Evolutionary conservation across 2,888 invertebrate species (phyloP).

Genomic region (Amiota communis): DNA sequence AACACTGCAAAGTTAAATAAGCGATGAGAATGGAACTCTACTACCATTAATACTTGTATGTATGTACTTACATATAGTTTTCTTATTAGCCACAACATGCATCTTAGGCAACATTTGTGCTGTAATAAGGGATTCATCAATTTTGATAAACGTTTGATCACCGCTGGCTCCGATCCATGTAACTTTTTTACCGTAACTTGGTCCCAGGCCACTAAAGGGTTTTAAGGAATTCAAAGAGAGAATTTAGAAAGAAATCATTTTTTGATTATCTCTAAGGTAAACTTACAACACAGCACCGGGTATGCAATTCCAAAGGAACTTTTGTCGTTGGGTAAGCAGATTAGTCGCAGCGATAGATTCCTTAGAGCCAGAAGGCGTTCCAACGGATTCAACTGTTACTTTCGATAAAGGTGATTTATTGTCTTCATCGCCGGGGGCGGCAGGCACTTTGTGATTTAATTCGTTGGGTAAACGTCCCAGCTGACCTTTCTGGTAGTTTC

Average conservation of each 20-base stretch:
- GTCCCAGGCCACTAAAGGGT: conserved; percentile 78
- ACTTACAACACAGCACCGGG: conserved; percentile 72
- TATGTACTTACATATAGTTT: conserved; percentile 82
- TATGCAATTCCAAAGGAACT: conserved; percentile 73
- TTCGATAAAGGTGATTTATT: background rate
- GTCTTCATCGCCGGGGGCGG: conserved; percentile 43
- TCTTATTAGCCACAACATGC: conserved; percentile 90
- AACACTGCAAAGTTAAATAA: conserved; percentile 77
- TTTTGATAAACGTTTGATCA: conserved; percentile 94
- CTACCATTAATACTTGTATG: background rate
- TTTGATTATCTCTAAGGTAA: no score
- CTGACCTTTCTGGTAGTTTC: conserved; percentile 86
- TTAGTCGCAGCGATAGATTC: conserved; percentile 56
- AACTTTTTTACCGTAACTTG: conserved; percentile 88
- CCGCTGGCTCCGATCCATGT: conserved; percentile 97
- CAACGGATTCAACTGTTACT: conserved; percentile 17
- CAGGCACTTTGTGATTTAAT: conserved; percentile 60
- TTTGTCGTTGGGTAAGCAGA: conserved; percentile 69
- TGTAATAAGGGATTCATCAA: conserved; percentile 94
- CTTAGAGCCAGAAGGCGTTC: conserved; percentile 57
- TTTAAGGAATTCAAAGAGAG: background rate
- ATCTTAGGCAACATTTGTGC: conserved; percentile 90
- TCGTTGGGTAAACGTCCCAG: conserved; percentile 76
- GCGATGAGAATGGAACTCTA: background rate
- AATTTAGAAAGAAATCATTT: background rate